Evolutionary conservation across 2,888 invertebrate genomes (phyloP).

Genomic region (Drymonia ruficornis): DNA sequence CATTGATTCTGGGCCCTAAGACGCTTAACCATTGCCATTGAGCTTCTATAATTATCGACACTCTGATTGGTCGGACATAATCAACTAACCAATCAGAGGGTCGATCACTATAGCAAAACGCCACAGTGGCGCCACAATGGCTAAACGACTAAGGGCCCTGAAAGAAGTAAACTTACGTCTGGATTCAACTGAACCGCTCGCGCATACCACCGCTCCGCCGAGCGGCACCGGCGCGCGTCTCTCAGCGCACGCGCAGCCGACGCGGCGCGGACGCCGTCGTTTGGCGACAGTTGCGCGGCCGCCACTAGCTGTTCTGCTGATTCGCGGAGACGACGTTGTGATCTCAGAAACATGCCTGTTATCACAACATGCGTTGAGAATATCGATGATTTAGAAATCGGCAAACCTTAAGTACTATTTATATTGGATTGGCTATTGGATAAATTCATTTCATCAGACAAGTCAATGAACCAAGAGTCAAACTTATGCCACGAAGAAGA

Average conservation of each 20-base stretch:
- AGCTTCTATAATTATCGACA: too few relatives aligned
- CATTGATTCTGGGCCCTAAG: too few relatives aligned
- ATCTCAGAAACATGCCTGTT: constrained; percentile 94
- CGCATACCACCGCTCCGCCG: constrained; percentile 95
- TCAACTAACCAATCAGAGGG: too few relatives aligned
- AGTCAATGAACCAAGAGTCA: too few relatives aligned
- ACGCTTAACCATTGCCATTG: too few relatives aligned
- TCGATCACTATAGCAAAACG: too few relatives aligned
- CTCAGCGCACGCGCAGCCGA: constrained; percentile 95
- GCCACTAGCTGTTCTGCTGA: constrained; percentile 92
- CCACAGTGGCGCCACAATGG: too few relatives aligned
- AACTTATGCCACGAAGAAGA: too few relatives aligned
- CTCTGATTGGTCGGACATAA: too few relatives aligned
- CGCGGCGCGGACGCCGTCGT: constrained; percentile 93
- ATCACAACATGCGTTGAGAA: neutral
- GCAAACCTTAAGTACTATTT: neutral
- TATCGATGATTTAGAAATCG: too few relatives aligned
- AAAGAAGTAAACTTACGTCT: constrained; percentile 68
- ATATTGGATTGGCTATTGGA: too few relatives aligned
- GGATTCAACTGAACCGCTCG: constrained; percentile 88
- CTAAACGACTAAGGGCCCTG: neutral
- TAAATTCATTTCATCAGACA: too few relatives aligned
- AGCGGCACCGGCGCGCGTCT: constrained; percentile 91
- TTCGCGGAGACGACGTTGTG: constrained; percentile 91
- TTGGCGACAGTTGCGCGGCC: constrained; percentile 91